Evolutionary conservation across 2,113 vertebrate species (phyloP).

Genomic region (Pogona vitticeps): DNA sequence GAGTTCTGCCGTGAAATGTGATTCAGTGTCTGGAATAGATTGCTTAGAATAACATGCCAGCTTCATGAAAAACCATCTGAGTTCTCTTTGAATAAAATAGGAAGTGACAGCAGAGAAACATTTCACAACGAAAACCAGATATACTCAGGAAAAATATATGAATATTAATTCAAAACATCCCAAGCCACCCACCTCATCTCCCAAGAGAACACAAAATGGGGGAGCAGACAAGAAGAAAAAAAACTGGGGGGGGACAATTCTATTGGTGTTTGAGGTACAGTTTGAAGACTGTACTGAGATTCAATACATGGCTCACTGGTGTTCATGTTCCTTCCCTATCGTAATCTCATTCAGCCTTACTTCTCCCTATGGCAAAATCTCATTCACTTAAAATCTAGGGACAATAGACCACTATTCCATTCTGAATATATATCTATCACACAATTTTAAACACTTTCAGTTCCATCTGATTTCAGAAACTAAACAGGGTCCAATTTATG

Average conservation of each 20-base stretch:
- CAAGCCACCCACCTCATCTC: not conserved
- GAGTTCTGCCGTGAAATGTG: conserved; percentile 36
- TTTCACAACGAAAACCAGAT: not conserved
- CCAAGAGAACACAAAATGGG: not conserved
- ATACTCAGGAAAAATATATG: not conserved
- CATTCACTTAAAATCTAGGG: not conserved
- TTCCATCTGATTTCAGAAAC: too few species aligned
- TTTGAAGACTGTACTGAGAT: not conserved
- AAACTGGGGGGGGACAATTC: too few species aligned
- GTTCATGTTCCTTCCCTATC: too few species aligned
- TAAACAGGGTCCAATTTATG: too few species aligned
- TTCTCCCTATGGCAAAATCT: too few species aligned
- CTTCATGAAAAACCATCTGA: conserved; percentile 26
- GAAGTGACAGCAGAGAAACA: conserved; percentile 17
- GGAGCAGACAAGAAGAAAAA: not conserved
- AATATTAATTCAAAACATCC: conserved; percentile 10
- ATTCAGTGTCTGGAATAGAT: conserved; percentile 23
- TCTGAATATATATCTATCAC: too few species aligned
- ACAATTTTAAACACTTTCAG: too few species aligned
- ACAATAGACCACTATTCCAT: not conserved
- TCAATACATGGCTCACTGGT: not conserved
- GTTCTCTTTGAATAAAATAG: conserved; percentile 40
- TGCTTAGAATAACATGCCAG: conserved; percentile 14
- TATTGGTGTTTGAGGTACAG: too few species aligned
- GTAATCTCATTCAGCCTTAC: too few species aligned